These are phyloP conservation scores for Craniophora ligustri DNA, from an alignment of 2,888 invertebrate species.

Conservation along the genomic window DNA sequence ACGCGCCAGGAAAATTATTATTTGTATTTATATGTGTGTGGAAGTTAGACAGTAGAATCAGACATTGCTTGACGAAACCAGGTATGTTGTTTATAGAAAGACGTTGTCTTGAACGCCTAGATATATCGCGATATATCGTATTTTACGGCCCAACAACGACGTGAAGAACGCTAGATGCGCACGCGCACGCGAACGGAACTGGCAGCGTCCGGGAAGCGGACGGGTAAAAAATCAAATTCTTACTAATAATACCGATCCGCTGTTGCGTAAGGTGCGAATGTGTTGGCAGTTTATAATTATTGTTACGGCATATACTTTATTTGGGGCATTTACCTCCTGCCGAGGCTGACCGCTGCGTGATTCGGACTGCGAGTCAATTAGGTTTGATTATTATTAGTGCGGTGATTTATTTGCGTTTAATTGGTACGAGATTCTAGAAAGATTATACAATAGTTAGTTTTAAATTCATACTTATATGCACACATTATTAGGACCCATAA, in stretches of 20 bases:
- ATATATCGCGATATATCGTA: neutral
- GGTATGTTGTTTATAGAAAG: too few species aligned
- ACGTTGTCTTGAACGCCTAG: neutral
- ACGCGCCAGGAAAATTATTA: slow-evolving; percentile 23
- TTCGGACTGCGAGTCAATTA: slow-evolving; percentile 26
- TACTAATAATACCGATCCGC: slow-evolving; percentile 70
- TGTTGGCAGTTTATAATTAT: slow-evolving; percentile 56
- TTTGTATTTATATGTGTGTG: neutral
- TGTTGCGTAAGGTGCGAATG: slow-evolving; percentile 68
- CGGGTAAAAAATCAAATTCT: slow-evolving; percentile 72
- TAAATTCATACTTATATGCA: too few species aligned
- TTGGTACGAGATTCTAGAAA: neutral
- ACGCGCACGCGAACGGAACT: slow-evolving; percentile 81
- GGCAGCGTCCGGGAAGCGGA: slow-evolving; percentile 83
- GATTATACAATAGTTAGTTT: too few species aligned
- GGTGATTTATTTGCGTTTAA: slow-evolving; percentile 16
- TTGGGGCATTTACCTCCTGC: slow-evolving; percentile 36
- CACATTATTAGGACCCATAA: too few species aligned
- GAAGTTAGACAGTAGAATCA: neutral
- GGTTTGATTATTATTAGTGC: slow-evolving; percentile 3
- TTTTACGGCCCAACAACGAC: neutral
- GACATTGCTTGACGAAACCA: neutral
- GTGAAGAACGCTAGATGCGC: slow-evolving; percentile 36
- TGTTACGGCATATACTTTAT: slow-evolving; percentile 54
- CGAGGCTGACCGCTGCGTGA: slow-evolving; percentile 46